phyloP scores from a whole-genome alignment of 2,797 vertebrate genomes.

The Periophthalmus magnuspinnatus region DNA sequence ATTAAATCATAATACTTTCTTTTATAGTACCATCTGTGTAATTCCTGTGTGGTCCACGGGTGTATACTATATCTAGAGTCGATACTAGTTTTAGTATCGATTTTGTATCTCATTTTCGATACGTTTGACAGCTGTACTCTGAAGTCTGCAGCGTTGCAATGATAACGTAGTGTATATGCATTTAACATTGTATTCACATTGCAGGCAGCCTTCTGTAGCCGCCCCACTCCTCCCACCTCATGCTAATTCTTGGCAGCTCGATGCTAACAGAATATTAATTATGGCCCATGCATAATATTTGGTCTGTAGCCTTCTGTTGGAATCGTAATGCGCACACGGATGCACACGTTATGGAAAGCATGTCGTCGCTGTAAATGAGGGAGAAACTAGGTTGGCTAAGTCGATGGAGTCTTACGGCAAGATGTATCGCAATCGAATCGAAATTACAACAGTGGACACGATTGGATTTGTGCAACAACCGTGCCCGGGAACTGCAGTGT shows the following conservation, averaged over 20 bases:
- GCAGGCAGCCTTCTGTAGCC: background rate
- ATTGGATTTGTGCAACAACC: no score
- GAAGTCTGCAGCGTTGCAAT: background rate
- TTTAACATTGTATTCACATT: constrained; percentile 2
- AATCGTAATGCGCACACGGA: constrained; percentile 8
- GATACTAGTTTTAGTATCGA: no score
- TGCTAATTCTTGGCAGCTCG: constrained; percentile 1
- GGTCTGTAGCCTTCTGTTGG: background rate
- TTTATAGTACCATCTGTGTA: no score
- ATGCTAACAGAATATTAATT: constrained; percentile 19
- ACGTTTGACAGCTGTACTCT: no score
- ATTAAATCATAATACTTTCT: no score
- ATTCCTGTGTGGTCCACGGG: no score
- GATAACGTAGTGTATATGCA: background rate
- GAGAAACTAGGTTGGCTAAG: background rate
- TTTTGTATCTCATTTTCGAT: no score
- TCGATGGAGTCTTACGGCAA: no score
- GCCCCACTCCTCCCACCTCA: constrained; percentile 10
- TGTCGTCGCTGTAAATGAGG: constrained; percentile 2
- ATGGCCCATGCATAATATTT: background rate
- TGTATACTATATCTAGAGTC: no score
- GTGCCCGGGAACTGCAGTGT: no score
- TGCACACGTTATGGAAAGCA: constrained; percentile 8
- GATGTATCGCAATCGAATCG: no score
- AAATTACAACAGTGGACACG: no score